phyloP scores from a whole-genome alignment of 1,140 invertebrate species.

The Telenomus remus region DNA sequence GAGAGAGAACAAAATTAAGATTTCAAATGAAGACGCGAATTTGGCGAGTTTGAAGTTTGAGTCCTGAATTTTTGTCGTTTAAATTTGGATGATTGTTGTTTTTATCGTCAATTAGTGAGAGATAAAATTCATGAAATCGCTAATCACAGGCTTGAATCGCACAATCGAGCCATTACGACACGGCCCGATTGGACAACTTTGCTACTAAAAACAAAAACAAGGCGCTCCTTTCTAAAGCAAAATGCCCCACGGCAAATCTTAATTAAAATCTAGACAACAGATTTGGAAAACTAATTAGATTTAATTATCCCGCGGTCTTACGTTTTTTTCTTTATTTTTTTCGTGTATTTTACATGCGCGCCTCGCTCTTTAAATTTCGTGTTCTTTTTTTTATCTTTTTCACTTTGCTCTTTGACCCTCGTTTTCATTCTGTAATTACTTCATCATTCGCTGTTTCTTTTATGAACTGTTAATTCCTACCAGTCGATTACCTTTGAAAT shows the following conservation, averaged over 20 bases:
- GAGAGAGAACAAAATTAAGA: not conserved
- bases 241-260: constrained; percentile 57
- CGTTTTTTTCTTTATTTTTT: too few species aligned
- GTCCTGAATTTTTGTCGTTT: too few species aligned
- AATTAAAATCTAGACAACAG: constrained; percentile 67
- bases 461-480: too few species aligned
- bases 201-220: constrained; percentile 16
- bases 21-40: too few species aligned
- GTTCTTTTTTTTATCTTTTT: not conserved
- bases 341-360: constrained; percentile 11
- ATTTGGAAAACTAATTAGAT: constrained; percentile 65
- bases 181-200: not conserved
- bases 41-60: too few species aligned
- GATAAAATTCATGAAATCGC: too few species aligned
- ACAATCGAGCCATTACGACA: too few species aligned
- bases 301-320: constrained; percentile 59
- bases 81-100: too few species aligned
- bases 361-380: not conserved
- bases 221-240: constrained; percentile 1
- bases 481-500: too few species aligned
- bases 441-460: not conserved
- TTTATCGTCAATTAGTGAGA: too few species aligned
- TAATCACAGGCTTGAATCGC: too few species aligned
- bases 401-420: not conserved
- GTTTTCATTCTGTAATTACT: not conserved